Base-by-base conservation (phyloP, 2,797 vertebrate genomes). In the Oreochromis grahami region DNA sequence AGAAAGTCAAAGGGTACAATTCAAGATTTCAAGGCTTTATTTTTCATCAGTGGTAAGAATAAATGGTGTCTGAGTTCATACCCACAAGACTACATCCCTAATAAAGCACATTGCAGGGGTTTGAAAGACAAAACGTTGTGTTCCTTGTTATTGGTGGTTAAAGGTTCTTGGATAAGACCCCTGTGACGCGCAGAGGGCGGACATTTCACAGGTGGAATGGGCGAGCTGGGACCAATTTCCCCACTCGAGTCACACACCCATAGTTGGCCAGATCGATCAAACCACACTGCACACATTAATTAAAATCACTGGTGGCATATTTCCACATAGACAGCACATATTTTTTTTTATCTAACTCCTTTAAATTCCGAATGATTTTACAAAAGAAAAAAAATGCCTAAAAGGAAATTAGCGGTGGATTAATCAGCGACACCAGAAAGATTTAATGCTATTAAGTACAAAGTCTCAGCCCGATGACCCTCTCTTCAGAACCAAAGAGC, bases 201-300 rank as follows among this genome's bases (percentile, higher is more conserved):
- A 81, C 58, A 82, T 87, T 82, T 60, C 79, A 81, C 76, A 80
- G 83, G 87, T 90, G 79, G 77, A 83, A 93, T 70, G 77, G 79
- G 43, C 34, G 74, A 84, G 26, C 60, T 84, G 86, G 87, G 82
- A 87, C 76, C 84, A 80, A 78, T 90, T 83, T 80, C 5, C 72
- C 26, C 34, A 36, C 68, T 83, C 58, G 32, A 81, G 45, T 76
- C 83, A 78, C 78, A 86, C 81, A 76, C n/a, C 41, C 80, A 50
- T 21, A 79, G 45, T 52, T 77, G 63, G 55, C 9, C 50, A 34
- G n/a, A 84, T 87, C 53, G 58, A 86, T 83, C 72, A 55, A 51
- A 77, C 53, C 68, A 58, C 70, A 79, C 19, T 43, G 4, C 55
- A 24, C 29, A 9, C 29, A 77, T 19, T 53, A 50, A 76, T 78